Conservation (phyloP, 2,797 vertebrate genomes). For the Furcifer pardalis region DNA sequence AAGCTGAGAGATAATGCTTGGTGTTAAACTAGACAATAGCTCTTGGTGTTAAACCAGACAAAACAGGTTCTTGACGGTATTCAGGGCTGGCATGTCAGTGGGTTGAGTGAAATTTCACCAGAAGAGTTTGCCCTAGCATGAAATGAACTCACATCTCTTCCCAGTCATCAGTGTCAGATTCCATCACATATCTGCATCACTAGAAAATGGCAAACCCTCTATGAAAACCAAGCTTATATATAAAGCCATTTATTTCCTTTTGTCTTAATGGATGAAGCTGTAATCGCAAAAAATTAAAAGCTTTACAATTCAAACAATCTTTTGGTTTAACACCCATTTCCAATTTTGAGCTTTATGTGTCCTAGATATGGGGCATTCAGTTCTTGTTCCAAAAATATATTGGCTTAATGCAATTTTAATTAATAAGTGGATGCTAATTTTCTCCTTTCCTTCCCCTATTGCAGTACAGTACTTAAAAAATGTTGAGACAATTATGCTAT, state of each 20-base stretch:
- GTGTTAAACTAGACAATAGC: too few relatives aligned
- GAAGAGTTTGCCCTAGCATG: too few relatives aligned
- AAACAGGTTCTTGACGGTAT: too few relatives aligned
- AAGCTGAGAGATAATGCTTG: too few relatives aligned
- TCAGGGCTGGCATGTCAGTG: too few relatives aligned
- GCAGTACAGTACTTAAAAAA: conserved; percentile 33
- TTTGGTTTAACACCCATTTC: conserved; percentile 52
- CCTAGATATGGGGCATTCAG: conserved; percentile 27
- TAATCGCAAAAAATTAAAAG: conserved; percentile 38
- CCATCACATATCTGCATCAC: too few relatives aligned
- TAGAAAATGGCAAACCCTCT: too few relatives aligned
- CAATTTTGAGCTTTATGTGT: conserved; percentile 34
- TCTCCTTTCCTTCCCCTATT: conserved; percentile 1
- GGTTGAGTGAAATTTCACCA: too few relatives aligned
- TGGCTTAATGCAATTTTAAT: conserved; percentile 20
- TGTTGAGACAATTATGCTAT: conserved; percentile 9
- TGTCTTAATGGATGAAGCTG: conserved; percentile 15
- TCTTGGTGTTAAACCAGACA: too few relatives aligned
- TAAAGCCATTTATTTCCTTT: conserved; percentile 32
- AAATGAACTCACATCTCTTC: too few relatives aligned
- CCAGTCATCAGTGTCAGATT: too few relatives aligned
- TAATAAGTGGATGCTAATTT: conserved; percentile 23
- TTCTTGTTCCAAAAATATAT: conserved; percentile 37
- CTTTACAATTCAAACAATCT: conserved; percentile 27
- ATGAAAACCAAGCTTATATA: conserved; percentile 32